Base-by-base conservation (phyloP, 2,797 vertebrate genomes). In the Linurgus olivaceus region DNA sequence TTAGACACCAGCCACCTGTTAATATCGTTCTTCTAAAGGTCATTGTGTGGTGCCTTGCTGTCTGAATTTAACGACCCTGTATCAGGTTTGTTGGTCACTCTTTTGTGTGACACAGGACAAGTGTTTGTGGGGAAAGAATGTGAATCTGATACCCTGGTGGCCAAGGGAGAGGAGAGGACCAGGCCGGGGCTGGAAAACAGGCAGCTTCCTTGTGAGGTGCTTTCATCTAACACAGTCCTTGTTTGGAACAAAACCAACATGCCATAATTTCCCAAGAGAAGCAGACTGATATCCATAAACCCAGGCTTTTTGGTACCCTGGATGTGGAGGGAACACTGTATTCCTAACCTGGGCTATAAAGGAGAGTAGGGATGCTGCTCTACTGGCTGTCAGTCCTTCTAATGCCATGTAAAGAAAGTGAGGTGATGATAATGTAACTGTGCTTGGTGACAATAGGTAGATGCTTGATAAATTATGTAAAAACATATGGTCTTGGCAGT, bases 1-100 rank as follows among this genome's bases (percentile, higher is more conserved):
- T 96, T 94, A 97, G 94, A 91, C 88, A 82, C 86, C 97, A 95
- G 91, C 98, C 98, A 99, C 98, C 99, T 99, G 99, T 99, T 99
- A 94, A 97, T 97, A 98, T 98, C 98, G 81, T 98, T 99, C 98
- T 98, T 96, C 78, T 95, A 98, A 98, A 98, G 98, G 98, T 98
- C 98, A 97, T 95, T 97, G 90, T 97, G 92, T 96, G 98, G 97
- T 97, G 98, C 97, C 98, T 96, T 63, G 63, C 94, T 95, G 97
- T 98, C 97, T 98, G 96, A 96, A 96, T 96, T 75, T 96, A 96
- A 97, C 44, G 33, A 95, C 91, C 84, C 54, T 97, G 89, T 94
- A 93, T 98, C 96, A 96, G 92, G 96, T 98, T 97, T 98, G 96
- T 96, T 97, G 97, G 95, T 94, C 86, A 93, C 94, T 97, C 94